phyloP scores from a whole-genome alignment of 2,113 vertebrate genomes.

The Crotophaga sulcirostris region DNA sequence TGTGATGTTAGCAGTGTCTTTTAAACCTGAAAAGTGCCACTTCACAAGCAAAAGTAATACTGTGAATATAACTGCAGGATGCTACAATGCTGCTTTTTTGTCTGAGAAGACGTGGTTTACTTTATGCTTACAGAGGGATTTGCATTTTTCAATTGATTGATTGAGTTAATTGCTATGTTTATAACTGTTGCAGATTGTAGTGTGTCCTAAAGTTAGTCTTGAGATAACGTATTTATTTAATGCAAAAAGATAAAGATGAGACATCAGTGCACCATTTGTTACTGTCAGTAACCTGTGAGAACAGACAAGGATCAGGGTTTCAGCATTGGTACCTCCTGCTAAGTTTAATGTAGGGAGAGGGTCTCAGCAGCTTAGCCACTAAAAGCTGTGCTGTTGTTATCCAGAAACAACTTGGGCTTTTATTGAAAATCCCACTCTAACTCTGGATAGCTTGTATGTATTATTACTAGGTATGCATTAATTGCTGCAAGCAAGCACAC shows the following conservation, averaged over 20 bases:
- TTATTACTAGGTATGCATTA: background rate
- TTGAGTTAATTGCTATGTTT: background rate
- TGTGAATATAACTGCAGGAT: background rate
- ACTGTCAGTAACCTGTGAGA: background rate
- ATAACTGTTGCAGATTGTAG: background rate
- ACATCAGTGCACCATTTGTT: background rate
- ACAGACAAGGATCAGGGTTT: background rate
- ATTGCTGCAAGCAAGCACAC: background rate
- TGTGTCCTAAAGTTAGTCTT: background rate
- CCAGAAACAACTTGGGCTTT: background rate
- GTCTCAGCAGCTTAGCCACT: background rate
- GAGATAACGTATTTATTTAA: background rate
- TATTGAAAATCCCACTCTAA: background rate
- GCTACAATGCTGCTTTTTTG: background rate
- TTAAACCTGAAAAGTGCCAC: background rate
- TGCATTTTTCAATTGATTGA: background rate
- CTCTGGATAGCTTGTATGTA: background rate
- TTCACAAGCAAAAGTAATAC: background rate
- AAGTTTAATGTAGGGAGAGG: background rate
- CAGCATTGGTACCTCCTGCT: fast-evolving
- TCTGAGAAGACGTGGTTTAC: background rate
- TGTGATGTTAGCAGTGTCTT: background rate
- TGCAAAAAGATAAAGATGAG: background rate
- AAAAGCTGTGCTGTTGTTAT: fast-evolving
- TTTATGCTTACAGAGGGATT: background rate